phyloP scores from a whole-genome alignment of 2,113 vertebrate genomes.

The Phalacrocorax carbo region DNA sequence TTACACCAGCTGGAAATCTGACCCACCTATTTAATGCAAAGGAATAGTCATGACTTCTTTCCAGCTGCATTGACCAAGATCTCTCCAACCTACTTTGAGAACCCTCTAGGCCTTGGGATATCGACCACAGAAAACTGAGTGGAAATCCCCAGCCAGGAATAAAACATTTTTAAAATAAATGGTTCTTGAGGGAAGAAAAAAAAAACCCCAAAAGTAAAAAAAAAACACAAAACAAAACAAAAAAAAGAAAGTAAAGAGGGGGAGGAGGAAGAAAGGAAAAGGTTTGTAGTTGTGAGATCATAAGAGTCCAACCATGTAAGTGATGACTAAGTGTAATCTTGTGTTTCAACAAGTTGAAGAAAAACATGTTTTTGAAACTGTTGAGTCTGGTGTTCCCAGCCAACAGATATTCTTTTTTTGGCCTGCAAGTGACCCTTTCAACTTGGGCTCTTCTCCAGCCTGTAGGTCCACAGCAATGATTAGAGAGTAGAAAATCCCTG shows the following conservation, averaged over 20 bases:
- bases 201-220: not conserved
- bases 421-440: constrained; percentile 4
- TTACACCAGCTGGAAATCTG: constrained; percentile 14
- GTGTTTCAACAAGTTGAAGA: constrained; percentile 31
- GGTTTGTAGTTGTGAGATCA: not conserved
- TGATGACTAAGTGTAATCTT: constrained; percentile 47
- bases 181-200: not conserved
- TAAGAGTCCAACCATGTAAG: not conserved
- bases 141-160: constrained; percentile 48
- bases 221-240: not conserved
- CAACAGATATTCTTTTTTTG: constrained; percentile 6
- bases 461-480: not conserved
- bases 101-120: not conserved
- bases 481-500: not conserved
- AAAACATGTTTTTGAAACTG: constrained; percentile 48
- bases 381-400: not conserved
- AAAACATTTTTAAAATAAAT: constrained; percentile 18
- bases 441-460: not conserved
- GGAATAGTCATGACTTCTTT: constrained; percentile 9
- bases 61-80: not conserved
- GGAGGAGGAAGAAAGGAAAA: constrained; percentile 13
- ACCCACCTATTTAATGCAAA: not conserved
- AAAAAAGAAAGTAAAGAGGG: not conserved
- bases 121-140: constrained; percentile 11
- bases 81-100: not conserved